Conservation (phyloP, 2,888 invertebrate genomes). For the Drosophila rellima region DNA sequence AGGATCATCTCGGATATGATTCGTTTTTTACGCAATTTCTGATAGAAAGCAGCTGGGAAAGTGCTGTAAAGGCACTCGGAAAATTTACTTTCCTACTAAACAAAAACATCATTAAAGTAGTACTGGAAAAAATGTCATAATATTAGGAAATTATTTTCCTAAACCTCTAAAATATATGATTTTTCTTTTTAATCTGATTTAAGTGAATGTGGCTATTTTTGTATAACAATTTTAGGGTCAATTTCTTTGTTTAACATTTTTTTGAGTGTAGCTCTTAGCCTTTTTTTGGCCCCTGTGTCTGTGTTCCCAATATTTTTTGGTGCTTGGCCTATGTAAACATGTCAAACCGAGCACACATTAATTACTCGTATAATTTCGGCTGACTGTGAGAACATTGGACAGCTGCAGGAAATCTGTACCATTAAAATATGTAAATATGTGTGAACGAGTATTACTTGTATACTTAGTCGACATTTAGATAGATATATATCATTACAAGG, state of each 20-base stretch:
- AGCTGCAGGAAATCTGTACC: slow-evolving; percentile 73
- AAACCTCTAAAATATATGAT: too few relatives aligned
- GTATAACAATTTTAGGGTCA: too few relatives aligned
- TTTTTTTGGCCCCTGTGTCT: slow-evolving; percentile 3
- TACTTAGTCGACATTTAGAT: slow-evolving; percentile 16
- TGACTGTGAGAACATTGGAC: slow-evolving; percentile 53
- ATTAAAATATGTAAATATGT: slow-evolving; percentile 19
- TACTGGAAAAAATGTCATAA: too few relatives aligned
- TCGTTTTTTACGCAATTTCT: slow-evolving; percentile 46
- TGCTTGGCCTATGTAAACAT: slow-evolving; percentile 68
- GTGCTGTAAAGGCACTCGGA: slow-evolving; percentile 3
- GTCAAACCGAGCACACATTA: slow-evolving; percentile 60
- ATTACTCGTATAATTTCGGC: slow-evolving; percentile 25
- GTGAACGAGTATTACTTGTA: slow-evolving; percentile 4
- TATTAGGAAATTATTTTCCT: too few relatives aligned
- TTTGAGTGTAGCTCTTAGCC: slow-evolving; percentile 15
- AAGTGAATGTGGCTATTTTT: too few relatives aligned
- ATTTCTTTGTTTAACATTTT: too few relatives aligned
- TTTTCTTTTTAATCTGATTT: too few relatives aligned
- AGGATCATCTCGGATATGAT: slow-evolving; percentile 8
- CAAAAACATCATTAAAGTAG: too few relatives aligned
- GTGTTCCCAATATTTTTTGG: slow-evolving; percentile 38
- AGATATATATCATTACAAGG: slow-evolving; percentile 59
- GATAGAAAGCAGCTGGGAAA: slow-evolving; percentile 64
- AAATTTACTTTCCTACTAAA: too few relatives aligned